Conservation (phyloP, 2,797 vertebrate genomes). For the Leucoraja ocellata region DNA sequence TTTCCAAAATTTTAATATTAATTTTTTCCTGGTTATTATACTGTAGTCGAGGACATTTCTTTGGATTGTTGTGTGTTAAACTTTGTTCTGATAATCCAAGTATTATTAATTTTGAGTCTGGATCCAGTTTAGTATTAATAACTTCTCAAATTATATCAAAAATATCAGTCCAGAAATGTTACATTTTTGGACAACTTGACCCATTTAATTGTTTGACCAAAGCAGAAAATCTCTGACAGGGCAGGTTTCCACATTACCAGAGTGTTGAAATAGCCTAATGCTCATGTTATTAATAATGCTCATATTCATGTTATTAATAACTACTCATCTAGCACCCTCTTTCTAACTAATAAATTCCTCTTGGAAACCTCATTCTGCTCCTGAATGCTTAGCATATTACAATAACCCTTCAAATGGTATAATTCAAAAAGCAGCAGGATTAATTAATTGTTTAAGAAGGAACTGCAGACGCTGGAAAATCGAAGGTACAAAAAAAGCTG, state of each 20-base stretch:
- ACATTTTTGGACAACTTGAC: background rate
- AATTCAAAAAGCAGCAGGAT: background rate
- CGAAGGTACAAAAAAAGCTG: too few species aligned
- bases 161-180: too few species aligned
- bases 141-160: too few species aligned
- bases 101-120: too few species aligned
- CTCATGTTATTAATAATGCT: background rate
- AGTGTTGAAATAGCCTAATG: background rate
- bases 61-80: too few species aligned
- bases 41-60: too few species aligned
- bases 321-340: background rate
- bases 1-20: too few species aligned
- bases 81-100: too few species aligned
- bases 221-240: background rate
- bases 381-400: background rate
- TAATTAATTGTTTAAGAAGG: background rate
- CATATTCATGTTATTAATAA: background rate
- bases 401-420: background rate
- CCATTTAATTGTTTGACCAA: constrained; percentile 1
- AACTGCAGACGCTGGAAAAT: too few species aligned
- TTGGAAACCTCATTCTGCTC: background rate
- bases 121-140: too few species aligned
- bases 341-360: background rate
- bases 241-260: background rate
- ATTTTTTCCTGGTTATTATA: too few species aligned